These are phyloP conservation scores for Zeugodacus cucurbitae DNA, from an alignment of 1,140 invertebrate genomes.

Conservation along the genomic window DNA sequence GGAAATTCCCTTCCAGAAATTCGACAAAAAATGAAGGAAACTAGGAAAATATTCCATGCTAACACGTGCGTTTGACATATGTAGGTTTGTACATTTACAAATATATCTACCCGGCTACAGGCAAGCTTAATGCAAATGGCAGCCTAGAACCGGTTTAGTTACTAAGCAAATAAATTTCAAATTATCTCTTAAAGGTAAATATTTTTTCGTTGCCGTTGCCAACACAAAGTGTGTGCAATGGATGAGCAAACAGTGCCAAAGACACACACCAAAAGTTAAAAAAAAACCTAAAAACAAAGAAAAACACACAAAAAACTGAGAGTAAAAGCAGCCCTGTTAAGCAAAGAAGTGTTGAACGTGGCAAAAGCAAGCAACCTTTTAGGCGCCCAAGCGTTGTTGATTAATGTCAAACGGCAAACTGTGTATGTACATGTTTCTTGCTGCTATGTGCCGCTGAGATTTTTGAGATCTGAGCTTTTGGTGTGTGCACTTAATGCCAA, in stretches of 20 bases:
- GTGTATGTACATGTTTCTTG: not conserved
- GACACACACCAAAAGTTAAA: too few species aligned
- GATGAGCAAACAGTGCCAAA: not conserved
- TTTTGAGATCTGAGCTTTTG: not conserved
- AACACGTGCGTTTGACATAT: not conserved
- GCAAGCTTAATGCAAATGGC: not conserved
- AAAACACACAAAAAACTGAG: not conserved
- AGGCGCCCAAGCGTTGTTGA: not conserved
- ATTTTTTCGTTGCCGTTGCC: not conserved
- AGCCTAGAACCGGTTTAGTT: not conserved
- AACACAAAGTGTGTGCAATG: not conserved
- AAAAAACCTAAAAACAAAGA: not conserved
- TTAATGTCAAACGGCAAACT: not conserved
- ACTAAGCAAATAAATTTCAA: not conserved
- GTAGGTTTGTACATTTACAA: not conserved
- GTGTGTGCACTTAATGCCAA: not conserved
- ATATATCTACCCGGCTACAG: not conserved
- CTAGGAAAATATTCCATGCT: not conserved
- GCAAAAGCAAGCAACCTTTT: not conserved
- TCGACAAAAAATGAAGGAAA: not conserved
- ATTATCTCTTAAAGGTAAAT: constrained; percentile 9
- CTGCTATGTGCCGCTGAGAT: not conserved
- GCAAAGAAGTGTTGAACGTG: not conserved
- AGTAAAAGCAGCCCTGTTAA: too few species aligned
- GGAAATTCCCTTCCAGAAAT: not conserved